Percentiles rank a stretch among this genome's conserved stretches.
Evolutionary conservation across 53 echinoderm and acorn worm species (phyloP).

Genomic region (Echinarachnius parma): DNA sequence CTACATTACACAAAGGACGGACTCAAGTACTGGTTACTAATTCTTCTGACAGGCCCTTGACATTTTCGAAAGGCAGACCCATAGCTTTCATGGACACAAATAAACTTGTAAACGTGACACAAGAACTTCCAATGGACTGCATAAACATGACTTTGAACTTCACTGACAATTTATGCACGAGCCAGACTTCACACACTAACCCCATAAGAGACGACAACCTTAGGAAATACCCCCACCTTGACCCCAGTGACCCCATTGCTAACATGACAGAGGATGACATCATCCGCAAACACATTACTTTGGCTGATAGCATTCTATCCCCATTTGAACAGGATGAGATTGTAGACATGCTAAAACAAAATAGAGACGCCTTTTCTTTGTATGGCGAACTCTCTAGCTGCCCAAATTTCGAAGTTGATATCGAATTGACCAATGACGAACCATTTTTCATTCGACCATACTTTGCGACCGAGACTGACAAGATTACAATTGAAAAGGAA

Average conservation of each 20-base stretch:
- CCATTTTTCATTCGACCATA: constrained; percentile 54
- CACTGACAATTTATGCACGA: not conserved
- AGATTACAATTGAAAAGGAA: constrained; percentile 29
- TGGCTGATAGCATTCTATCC: constrained; percentile 25
- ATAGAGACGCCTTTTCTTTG: constrained; percentile 50
- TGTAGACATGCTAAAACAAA: constrained; percentile 8
- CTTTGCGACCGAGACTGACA: constrained; percentile 37
- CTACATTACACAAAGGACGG: too few relatives aligned
- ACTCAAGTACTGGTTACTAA: too few relatives aligned
- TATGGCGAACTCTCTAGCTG: constrained; percentile 51
- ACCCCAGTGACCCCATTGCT: constrained; percentile 18
- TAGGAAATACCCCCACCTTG: too few relatives aligned
- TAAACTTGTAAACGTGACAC: not conserved
- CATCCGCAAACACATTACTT: constrained; percentile 11
- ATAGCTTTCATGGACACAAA: not conserved
- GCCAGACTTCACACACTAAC: not conserved
- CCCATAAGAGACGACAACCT: constrained; percentile 15
- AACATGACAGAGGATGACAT: constrained; percentile 39
- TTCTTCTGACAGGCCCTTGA: too few relatives aligned
- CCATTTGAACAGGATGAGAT: constrained; percentile 9
- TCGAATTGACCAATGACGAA: constrained; percentile 41
- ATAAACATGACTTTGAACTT: not conserved
- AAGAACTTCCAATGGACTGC: not conserved
- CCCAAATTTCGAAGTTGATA: constrained; percentile 47
- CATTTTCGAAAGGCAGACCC: too few relatives aligned